phyloP scores from a whole-genome alignment of 1,140 invertebrate species.

The Caenorhabditis inopinata region DNA sequence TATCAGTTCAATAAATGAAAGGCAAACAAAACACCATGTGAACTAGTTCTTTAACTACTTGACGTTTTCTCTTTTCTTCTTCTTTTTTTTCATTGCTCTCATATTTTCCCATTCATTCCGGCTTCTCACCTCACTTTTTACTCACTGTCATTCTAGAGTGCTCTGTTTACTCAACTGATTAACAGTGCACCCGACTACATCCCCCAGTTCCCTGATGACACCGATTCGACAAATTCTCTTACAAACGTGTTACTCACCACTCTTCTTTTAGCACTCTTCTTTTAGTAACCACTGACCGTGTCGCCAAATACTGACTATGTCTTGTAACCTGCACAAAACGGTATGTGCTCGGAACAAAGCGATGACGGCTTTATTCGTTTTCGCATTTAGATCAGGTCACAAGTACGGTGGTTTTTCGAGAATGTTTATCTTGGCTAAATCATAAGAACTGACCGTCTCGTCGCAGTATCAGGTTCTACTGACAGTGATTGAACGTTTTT shows the following conservation, averaged over 20 bases:
- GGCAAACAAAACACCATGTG: constrained; percentile 26
- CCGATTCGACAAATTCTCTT: background rate
- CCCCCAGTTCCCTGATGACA: background rate
- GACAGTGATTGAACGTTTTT: constrained; percentile 32
- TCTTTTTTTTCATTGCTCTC: background rate
- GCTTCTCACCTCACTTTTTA: constrained; percentile 22
- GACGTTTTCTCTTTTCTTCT: background rate
- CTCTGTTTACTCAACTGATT: constrained; percentile 23
- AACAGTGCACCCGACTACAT: constrained; percentile 4
- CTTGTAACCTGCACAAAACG: background rate
- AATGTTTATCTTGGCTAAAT: constrained; percentile 32
- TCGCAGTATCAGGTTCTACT: constrained; percentile 7
- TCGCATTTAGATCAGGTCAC: constrained; percentile 22
- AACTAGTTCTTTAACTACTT: constrained; percentile 9
- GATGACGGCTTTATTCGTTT: background rate
- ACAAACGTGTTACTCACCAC: background rate
- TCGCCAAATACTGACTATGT: background rate
- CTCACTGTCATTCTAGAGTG: background rate
- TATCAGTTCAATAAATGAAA: constrained; percentile 20
- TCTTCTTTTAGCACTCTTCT: background rate
- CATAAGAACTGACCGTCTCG: constrained; percentile 30
- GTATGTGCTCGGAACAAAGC: too few relatives aligned
- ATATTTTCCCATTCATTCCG: constrained; percentile 6
- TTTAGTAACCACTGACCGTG: background rate
- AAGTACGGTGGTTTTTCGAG: constrained; percentile 16